Conservation (phyloP, 1,140 invertebrate genomes). For the silkworm (Bombyx mori) region ASM3026992v2 NC_085116.1:14883001-14883500, state of each 20-base stretch:
- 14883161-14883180: conserved; percentile 83
- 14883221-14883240: conserved; percentile 62
- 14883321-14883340: conserved; percentile 81
- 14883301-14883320: conserved; percentile 85
- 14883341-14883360: conserved; percentile 82
- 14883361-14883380: conserved; percentile 78
- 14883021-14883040: conserved; percentile 60
- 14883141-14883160: conserved; percentile 77
- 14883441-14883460: conserved; percentile 67
- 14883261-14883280: conserved; percentile 73
- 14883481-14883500: conserved; percentile 53
- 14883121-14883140: conserved; percentile 72
- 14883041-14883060: conserved; percentile 62
- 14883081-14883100: conserved; percentile 65
- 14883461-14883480: conserved; percentile 65
- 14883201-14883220: conserved; percentile 72
- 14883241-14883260: conserved; percentile 53
- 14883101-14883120: conserved; percentile 70
- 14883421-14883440: conserved; percentile 77
- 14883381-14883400: conserved; percentile 78
- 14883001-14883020: conserved; percentile 60
- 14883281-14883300: conserved; percentile 84
- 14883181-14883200: conserved; percentile 80
- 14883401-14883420: conserved; percentile 72
- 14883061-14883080: conserved; percentile 58